Percentiles rank a stretch among this genome's conserved stretches.
These are phyloP conservation scores for Hassar affinis DNA, from an alignment of 2,113 vertebrate species.

Conservation along the genomic window DNA sequence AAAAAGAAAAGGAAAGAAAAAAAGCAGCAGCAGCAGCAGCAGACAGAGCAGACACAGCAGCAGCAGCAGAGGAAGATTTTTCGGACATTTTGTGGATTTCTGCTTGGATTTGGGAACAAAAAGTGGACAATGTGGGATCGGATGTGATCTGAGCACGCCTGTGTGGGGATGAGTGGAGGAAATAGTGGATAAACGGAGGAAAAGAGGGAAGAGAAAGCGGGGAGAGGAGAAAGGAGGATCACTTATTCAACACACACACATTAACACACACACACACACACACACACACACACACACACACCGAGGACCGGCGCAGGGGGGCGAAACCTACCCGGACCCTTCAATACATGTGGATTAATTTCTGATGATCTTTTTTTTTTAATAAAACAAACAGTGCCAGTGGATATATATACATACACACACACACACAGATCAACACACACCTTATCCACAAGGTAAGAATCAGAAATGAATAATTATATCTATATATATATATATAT, in stretches of 20 bases:
- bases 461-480: neutral
- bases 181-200: constrained; percentile 49
- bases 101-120: neutral
- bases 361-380: neutral
- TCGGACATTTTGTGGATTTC: constrained; percentile 23
- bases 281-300: too few species aligned
- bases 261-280: neutral
- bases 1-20: neutral
- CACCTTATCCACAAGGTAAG: neutral
- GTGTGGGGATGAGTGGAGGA: neutral
- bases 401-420: neutral
- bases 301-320: neutral
- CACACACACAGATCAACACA: too few species aligned
- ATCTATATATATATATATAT: too few species aligned
- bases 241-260: constrained; percentile 50
- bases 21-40: neutral
- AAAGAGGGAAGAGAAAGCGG: constrained; percentile 46
- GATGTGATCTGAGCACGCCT: neutral
- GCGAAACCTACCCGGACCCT: neutral
- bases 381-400: neutral
- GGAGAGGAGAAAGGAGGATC: constrained; percentile 62
- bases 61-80: neutral
- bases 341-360: constrained; percentile 46
- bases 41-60: too few species aligned
- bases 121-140: neutral